A percentile compares a stretch with the other conserved stretches of the same genome.
Conservation (phyloP, 2,113 vertebrate species). For the Upupa epops region DNA sequence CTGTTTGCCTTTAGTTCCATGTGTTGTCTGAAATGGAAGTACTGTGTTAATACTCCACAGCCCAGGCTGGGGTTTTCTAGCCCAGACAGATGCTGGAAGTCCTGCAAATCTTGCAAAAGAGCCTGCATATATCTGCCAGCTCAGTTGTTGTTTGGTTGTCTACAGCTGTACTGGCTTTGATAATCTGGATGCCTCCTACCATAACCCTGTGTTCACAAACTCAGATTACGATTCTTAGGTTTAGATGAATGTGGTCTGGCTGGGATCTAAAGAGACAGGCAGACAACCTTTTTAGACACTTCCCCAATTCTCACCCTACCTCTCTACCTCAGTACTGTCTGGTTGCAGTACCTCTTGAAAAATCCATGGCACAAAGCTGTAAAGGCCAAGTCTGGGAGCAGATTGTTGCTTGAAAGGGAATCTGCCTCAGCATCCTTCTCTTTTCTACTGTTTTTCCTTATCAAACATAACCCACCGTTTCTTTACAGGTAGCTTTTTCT, state of each 20-base stretch:
- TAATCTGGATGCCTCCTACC: neutral
- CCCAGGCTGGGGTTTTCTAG: neutral
- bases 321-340: neutral
- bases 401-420: neutral
- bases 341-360: neutral
- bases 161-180: neutral
- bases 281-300: neutral
- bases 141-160: neutral
- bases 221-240: neutral
- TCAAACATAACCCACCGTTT: neutral
- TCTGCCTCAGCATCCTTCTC: neutral
- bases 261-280: neutral
- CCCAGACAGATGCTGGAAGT: neutral
- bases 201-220: neutral
- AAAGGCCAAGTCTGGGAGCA: neutral
- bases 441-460: accelerated
- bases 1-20: neutral
- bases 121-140: neutral
- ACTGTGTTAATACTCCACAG: neutral
- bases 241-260: neutral
- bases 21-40: neutral
- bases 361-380: neutral
- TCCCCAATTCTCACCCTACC: neutral
- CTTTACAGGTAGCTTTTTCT: neutral
- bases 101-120: conserved; percentile 22